Conservation (phyloP, 1,140 invertebrate species). For the Lasaia peninsularis region DNA sequence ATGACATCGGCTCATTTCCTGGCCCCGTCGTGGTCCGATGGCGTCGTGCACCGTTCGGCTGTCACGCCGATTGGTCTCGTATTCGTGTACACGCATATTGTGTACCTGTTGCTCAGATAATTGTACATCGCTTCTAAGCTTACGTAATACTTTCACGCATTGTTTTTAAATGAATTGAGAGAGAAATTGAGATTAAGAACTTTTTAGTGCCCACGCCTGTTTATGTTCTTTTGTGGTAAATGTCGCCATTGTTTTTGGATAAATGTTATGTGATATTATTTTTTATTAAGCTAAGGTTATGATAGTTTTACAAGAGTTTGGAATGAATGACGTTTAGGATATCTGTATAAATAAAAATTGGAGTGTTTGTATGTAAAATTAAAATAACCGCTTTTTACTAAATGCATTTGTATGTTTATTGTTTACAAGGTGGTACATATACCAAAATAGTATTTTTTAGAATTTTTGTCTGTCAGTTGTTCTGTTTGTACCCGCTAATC, state of each 20-base stretch:
- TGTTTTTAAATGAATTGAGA: constrained; percentile 13
- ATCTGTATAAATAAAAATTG: too few species aligned
- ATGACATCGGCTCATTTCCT: constrained; percentile 8
- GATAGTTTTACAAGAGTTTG: too few species aligned
- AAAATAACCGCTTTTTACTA: too few species aligned
- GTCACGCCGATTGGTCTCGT: constrained; percentile 38
- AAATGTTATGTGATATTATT: not conserved
- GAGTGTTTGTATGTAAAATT: too few species aligned
- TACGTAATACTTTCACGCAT: constrained; percentile 10
- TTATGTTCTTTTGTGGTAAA: constrained; percentile 9
- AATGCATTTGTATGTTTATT: too few species aligned
- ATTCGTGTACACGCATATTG: constrained; percentile 28
- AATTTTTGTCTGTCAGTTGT: too few species aligned
- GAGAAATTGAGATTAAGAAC: constrained; percentile 14
- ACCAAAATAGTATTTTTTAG: too few species aligned
- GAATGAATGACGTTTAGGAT: too few species aligned
- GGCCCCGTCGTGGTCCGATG: constrained; percentile 28
- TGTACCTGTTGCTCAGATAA: constrained; percentile 28
- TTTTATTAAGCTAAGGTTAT: not conserved
- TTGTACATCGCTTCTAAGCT: constrained; percentile 22
- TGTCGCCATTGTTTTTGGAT: not conserved
- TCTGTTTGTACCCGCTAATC: too few species aligned
- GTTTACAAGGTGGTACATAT: too few species aligned
- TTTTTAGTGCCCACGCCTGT: not conserved
- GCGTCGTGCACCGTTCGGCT: constrained; percentile 32